Percentiles rank a stretch among this genome's conserved stretches.
Conservation (phyloP, 2,113 vertebrate genomes). For the Nesogale talazaci region DNA sequence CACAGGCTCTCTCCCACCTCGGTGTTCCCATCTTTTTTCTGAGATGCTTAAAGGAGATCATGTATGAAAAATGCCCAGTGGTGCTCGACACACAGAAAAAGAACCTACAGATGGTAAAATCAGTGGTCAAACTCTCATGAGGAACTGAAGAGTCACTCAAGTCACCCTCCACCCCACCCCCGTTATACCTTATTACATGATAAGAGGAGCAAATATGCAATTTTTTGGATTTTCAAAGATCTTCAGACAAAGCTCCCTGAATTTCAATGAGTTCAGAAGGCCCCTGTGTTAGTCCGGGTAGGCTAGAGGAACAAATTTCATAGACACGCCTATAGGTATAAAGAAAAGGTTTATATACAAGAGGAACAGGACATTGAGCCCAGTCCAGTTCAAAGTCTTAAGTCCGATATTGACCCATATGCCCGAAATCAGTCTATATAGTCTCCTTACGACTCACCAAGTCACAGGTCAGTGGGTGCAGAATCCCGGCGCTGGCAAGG, state of each 20-base stretch:
- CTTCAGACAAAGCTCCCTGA: neutral
- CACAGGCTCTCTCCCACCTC: neutral
- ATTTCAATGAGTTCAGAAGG: neutral
- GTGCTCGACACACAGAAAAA: neutral
- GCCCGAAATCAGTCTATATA: too few relatives aligned
- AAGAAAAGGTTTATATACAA: too few relatives aligned
- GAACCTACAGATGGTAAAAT: neutral
- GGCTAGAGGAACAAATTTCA: too few relatives aligned
- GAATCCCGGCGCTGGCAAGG: too few relatives aligned
- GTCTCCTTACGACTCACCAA: too few relatives aligned
- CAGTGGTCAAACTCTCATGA: neutral
- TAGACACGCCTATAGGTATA: too few relatives aligned
- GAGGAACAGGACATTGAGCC: too few relatives aligned
- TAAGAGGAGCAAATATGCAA: neutral
- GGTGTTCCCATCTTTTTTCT: slow-evolving; percentile 3
- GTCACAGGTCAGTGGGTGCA: too few relatives aligned
- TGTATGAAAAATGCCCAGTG: neutral
- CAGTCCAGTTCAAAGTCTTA: too few relatives aligned
- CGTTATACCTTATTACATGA: neutral
- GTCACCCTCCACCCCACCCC: too few relatives aligned
- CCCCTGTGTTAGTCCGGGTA: too few relatives aligned
- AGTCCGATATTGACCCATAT: too few relatives aligned
- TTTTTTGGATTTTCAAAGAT: neutral
- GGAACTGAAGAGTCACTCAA: neutral
- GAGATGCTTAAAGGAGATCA: slow-evolving; percentile 12